Percentiles rank a stretch among this genome's conserved stretches.
Evolutionary conservation across 2,888 invertebrate genomes (phyloP).

Genomic region (Plutella xylostella): DNA sequence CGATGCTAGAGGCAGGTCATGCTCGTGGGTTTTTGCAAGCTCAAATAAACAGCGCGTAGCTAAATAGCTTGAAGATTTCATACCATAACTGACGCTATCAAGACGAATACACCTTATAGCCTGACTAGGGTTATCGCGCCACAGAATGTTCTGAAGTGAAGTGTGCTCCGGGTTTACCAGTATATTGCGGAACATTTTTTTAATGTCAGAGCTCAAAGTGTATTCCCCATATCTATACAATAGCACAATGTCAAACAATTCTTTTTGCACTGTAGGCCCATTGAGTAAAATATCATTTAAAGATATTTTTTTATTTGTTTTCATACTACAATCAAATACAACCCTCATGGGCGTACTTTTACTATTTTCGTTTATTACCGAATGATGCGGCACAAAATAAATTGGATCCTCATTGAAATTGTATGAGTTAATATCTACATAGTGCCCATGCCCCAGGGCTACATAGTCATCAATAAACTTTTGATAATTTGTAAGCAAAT

Average conservation of each 20-base stretch:
- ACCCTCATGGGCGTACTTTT: background rate
- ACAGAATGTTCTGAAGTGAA: slow-evolving; percentile 3
- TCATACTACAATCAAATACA: slow-evolving; percentile 8
- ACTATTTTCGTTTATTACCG: slow-evolving; percentile 10
- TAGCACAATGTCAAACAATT: slow-evolving; percentile 17
- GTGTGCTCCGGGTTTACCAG: slow-evolving; percentile 5
- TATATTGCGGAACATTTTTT: slow-evolving; percentile 18
- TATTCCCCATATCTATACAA: slow-evolving; percentile 12
- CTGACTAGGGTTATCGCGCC: background rate
- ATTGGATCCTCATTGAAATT: slow-evolving; percentile 7
- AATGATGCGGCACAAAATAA: slow-evolving; percentile 12
- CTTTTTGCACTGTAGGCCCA: slow-evolving; percentile 14
- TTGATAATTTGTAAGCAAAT: slow-evolving; percentile 8
- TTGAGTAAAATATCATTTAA: slow-evolving; percentile 12
- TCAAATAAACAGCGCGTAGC: background rate
- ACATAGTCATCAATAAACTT: slow-evolving; percentile 13
- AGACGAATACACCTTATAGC: background rate
- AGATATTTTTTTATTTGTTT: slow-evolving; percentile 11
- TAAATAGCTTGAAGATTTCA: background rate
- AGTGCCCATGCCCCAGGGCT: slow-evolving; percentile 10
- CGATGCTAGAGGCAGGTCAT: slow-evolving; percentile 6
- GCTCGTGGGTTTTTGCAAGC: background rate
- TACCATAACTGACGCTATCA: background rate
- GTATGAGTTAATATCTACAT: slow-evolving; percentile 5
- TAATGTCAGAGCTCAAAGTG: slow-evolving; percentile 16